Percentiles rank a stretch among this genome's conserved stretches.
Conservation (phyloP, 2,797 vertebrate genomes). For the Sebastes cheni region DNA sequence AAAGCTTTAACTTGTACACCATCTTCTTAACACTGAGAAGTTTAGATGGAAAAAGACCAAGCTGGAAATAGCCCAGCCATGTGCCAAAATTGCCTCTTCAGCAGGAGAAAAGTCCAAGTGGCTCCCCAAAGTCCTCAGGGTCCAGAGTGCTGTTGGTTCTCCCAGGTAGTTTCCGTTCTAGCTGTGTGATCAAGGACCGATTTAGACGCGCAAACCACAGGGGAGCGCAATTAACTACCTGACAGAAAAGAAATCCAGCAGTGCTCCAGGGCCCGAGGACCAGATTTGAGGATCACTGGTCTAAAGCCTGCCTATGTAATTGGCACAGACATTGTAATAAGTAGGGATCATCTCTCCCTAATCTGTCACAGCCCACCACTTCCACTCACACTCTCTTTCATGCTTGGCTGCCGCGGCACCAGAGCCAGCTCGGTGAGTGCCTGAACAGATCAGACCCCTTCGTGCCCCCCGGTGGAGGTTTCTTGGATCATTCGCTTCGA, state of each 20-base stretch:
- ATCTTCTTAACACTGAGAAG: background rate
- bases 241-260: slow-evolving; percentile 54
- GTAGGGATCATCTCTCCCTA: slow-evolving; percentile 71
- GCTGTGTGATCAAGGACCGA: slow-evolving; percentile 47
- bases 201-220: slow-evolving; percentile 35
- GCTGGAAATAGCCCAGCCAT: background rate
- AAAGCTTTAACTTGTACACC: background rate
- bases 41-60: slow-evolving; percentile 2
- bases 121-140: slow-evolving; percentile 41
- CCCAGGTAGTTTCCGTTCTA: slow-evolving; percentile 47
- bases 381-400: slow-evolving; percentile 59
- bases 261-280: slow-evolving; percentile 47
- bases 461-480: slow-evolving; percentile 34
- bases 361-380: slow-evolving; percentile 76
- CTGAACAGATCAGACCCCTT: slow-evolving; percentile 44
- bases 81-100: slow-evolving; percentile 32
- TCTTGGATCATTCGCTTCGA: slow-evolving; percentile 14
- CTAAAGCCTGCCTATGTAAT: slow-evolving; percentile 69
- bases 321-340: slow-evolving; percentile 77
- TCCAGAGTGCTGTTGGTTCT: slow-evolving; percentile 30
- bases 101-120: slow-evolving; percentile 40
- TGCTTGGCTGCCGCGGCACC: slow-evolving; percentile 53
- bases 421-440: slow-evolving; percentile 28
- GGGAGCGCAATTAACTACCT: slow-evolving; percentile 65
- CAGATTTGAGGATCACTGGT: slow-evolving; percentile 66